Base-by-base conservation (phyloP, 2,888 invertebrate genomes). In the Hoplodrina ambigua region DNA sequence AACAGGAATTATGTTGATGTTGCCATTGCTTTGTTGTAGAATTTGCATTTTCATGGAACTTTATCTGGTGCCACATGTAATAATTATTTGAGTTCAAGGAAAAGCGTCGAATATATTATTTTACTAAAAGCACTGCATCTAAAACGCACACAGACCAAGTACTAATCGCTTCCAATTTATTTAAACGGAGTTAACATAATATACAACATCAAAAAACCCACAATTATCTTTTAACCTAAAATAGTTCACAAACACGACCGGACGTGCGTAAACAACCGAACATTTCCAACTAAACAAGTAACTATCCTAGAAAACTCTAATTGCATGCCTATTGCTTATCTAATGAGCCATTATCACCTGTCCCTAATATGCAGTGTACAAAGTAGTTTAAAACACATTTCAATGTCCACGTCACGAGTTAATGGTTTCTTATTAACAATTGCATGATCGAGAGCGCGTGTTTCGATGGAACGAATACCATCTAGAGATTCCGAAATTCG, bases 241-340 rank as follows among this genome's bases (percentile, higher is more conserved):
- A 70, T 54, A 4, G 55, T 59, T 55, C 6, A 61, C 60, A 66
- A 74, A 37, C 53, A 63, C 49, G n/a, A 65, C 61, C 58, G 30
- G 13, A n/a, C 33, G 60, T 55, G 66, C 57, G 54, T 58, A 50
- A 46, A 61, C 57, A 57, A 59, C 57, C 52, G 52, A 53, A 57
- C 7, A 49, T 62, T 58, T 46, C 53, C 17, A 79, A 82, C 81
- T 78, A 70, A 83, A 82, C 75, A 77, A 65, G 65, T 82, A 50
- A 73, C 81, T 84, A 81, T 85, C 87, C 86, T 86, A 79, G 79
- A 86, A 75, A 85, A 85, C 89, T 89, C 89, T 94, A 94, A 94
- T 93, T 90, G 91, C 89, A 86, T 92, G 88, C 89, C 94, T 94
- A 93, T 93, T 92, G 88, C 89, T 95, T 94, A 93, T 93, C 94